A percentile compares a stretch with the other conserved stretches of the same genome.
Conservation (phyloP, 2,888 invertebrate species). For the Acleris cristana region DNA sequence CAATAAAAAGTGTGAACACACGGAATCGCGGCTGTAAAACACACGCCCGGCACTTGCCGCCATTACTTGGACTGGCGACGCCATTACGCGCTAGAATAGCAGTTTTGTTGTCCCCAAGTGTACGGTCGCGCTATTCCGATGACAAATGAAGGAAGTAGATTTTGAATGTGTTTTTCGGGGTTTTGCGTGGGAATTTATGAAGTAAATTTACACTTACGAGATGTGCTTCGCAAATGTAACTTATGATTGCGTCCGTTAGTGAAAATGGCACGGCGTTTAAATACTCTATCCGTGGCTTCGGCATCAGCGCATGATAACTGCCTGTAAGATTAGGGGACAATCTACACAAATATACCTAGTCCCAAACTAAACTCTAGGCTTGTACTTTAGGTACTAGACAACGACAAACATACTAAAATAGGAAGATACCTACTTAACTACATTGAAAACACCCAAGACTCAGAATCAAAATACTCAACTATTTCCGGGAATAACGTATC, state of each 20-base stretch:
- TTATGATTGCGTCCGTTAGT: background rate
- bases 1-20: conserved; percentile 39
- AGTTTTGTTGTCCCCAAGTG: conserved; percentile 61
- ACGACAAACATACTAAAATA: too few species aligned
- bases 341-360: too few species aligned
- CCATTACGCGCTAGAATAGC: conserved; percentile 55
- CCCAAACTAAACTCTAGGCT: too few species aligned
- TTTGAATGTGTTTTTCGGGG: conserved; percentile 39
- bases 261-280: background rate
- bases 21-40: conserved; percentile 40
- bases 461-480: too few species aligned
- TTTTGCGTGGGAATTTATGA: conserved; percentile 26
- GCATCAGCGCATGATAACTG: too few species aligned
- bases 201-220: background rate
- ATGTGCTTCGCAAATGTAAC: conserved; percentile 2
- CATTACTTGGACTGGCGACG: conserved; percentile 53
- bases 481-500: too few species aligned
- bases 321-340: too few species aligned
- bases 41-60: conserved; percentile 43
- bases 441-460: too few species aligned
- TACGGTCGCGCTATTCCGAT: conserved; percentile 51
- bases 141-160: conserved; percentile 49
- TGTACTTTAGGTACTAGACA: too few species aligned
- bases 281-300: too few species aligned
- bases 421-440: too few species aligned